Conservation (phyloP, 2,113 vertebrate species). For the Festucalex cinctus region DNA sequence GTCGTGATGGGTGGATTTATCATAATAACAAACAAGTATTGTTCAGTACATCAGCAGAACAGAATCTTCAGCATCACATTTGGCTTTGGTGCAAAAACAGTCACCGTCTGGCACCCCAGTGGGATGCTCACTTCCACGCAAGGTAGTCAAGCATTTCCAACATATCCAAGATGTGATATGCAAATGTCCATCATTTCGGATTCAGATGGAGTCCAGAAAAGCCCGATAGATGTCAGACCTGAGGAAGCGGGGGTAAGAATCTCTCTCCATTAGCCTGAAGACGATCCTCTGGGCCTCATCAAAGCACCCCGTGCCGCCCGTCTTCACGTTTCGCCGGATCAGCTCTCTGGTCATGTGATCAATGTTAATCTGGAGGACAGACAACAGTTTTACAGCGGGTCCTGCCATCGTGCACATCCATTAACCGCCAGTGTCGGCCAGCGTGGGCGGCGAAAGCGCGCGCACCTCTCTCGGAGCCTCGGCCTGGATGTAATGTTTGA, state of each 20-base stretch:
- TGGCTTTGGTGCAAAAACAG: not conserved
- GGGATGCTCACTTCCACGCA: not conserved
- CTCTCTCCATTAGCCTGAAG: slow-evolving; percentile 82
- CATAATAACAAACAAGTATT: too few species aligned
- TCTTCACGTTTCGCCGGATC: slow-evolving; percentile 71
- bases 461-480: slow-evolving; percentile 76
- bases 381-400: not conserved
- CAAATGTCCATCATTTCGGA: slow-evolving; percentile 52
- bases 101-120: not conserved
- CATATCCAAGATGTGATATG: not conserved
- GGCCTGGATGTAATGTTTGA: slow-evolving; percentile 69
- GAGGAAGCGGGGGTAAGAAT: slow-evolving; percentile 85
- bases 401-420: not conserved
- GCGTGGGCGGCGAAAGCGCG: not conserved
- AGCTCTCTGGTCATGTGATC: slow-evolving; percentile 79
- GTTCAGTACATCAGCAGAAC: not conserved
- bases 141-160: slow-evolving; percentile 6
- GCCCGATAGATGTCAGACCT: slow-evolving; percentile 82
- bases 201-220: slow-evolving; percentile 74
- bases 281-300: slow-evolving; percentile 82
- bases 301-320: slow-evolving; percentile 74
- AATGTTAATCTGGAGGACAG: slow-evolving; percentile 81
- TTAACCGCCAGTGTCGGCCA: too few species aligned
- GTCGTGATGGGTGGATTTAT: not conserved
- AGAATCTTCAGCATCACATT: not conserved